Evolutionary conservation across 2,888 invertebrate species (phyloP).

Genomic region (Charanyca ferruginea): DNA sequence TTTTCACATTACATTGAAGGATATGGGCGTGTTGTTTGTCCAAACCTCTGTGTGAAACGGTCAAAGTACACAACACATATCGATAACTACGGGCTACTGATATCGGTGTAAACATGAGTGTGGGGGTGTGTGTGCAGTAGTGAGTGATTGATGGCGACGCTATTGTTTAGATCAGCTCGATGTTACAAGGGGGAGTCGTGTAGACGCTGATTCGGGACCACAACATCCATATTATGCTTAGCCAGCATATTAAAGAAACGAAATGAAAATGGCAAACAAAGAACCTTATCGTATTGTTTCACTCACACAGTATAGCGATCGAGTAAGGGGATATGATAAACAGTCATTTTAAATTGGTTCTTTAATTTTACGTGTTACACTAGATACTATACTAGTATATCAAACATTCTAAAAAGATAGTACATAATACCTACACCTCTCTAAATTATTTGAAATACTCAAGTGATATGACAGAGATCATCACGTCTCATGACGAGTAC

Average conservation of each 20-base stretch:
- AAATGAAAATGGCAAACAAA: too few relatives aligned
- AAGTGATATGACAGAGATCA: too few relatives aligned
- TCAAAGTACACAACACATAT: slow-evolving; percentile 5
- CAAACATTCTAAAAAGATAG: slow-evolving; percentile 8
- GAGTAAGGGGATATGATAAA: too few relatives aligned
- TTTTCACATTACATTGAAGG: slow-evolving; percentile 4
- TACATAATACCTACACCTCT: too few relatives aligned
- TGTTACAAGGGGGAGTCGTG: slow-evolving; percentile 34
- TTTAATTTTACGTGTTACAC: too few relatives aligned
- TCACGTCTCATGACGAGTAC: background rate
- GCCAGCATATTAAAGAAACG: background rate
- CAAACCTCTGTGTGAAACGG: background rate
- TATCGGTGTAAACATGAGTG: slow-evolving; percentile 1
- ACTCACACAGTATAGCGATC: too few relatives aligned
- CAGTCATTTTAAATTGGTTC: too few relatives aligned
- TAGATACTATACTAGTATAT: background rate
- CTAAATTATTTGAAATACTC: too few relatives aligned
- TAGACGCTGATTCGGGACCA: background rate
- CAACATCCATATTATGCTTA: slow-evolving; percentile 27
- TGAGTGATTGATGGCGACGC: slow-evolving; percentile 46
- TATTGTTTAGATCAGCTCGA: slow-evolving; percentile 10
- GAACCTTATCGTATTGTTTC: too few relatives aligned
- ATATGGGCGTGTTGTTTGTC: background rate
- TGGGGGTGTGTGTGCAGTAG: slow-evolving; percentile 8
- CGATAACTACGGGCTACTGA: background rate